Evolutionary conservation across 2,888 invertebrate species (phyloP).

Genomic region (Pandemis heparana): DNA sequence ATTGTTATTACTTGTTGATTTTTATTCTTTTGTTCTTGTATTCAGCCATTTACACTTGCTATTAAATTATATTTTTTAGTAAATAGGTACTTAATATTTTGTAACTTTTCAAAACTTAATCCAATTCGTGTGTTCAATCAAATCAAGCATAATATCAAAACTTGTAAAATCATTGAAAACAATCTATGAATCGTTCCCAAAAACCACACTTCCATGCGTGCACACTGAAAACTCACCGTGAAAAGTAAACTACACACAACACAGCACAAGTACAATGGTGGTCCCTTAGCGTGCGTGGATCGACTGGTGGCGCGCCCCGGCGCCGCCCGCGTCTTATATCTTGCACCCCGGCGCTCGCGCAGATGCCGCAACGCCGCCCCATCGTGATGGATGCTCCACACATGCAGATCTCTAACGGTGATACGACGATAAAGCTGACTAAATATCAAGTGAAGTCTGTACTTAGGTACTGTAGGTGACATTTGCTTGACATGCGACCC

Average conservation of each 20-base stretch:
- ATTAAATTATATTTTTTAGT: no score
- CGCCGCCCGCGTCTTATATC: conserved; percentile 69
- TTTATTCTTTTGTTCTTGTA: no score
- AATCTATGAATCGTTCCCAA: neutral
- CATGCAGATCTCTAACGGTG: conserved; percentile 53
- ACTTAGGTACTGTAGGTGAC: conserved; percentile 34
- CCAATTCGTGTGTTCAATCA: neutral
- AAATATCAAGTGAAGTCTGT: conserved; percentile 53
- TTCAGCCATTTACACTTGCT: no score
- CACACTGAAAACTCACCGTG: conserved; percentile 63
- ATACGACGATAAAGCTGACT: conserved; percentile 59
- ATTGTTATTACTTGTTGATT: no score
- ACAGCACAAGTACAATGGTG: conserved; percentile 69
- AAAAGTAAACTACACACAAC: conserved; percentile 67
- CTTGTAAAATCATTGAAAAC: neutral
- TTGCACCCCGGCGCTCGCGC: conserved; percentile 65
- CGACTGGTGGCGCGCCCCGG: conserved; percentile 76
- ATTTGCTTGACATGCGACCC: conserved; percentile 23
- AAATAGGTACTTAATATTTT: no score
- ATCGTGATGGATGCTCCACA: conserved; percentile 65
- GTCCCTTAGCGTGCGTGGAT: conserved; percentile 58
- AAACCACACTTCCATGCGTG: conserved; percentile 3
- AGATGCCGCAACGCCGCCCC: conserved; percentile 65
- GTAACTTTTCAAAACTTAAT: neutral
- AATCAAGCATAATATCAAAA: neutral